These are phyloP conservation scores for Calvadosia cruxmelitensis DNA, from an alignment of 30 jellyfish, hydroid and myxozoan genomes.

Conservation along the genomic window DNA sequence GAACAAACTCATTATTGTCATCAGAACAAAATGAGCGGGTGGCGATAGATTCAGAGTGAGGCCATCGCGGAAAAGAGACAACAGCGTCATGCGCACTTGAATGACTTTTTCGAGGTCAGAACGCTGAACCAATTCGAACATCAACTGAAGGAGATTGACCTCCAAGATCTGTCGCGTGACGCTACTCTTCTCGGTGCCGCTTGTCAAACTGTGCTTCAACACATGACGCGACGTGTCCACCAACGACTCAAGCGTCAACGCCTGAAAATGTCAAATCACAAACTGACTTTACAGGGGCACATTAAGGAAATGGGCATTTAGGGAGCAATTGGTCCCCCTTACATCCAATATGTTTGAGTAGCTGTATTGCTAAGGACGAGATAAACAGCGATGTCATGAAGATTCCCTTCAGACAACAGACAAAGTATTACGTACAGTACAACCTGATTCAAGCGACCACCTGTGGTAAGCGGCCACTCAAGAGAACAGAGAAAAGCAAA, in stretches of 20 bases:
- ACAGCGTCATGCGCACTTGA: constrained; percentile 38
- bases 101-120: constrained; percentile 38
- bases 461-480: not conserved
- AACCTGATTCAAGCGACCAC: not conserved
- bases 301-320: no score
- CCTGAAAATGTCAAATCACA: no score
- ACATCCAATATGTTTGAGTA: no score
- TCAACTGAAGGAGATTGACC: constrained; percentile 61
- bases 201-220: constrained; percentile 55
- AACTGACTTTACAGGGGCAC: no score
- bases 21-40: constrained; percentile 63
- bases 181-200: constrained; percentile 34
- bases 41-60: constrained; percentile 47
- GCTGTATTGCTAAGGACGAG: no score
- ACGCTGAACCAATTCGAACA: constrained; percentile 36
- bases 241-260: constrained; percentile 50
- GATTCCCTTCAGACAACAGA: no score
- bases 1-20: constrained; percentile 33
- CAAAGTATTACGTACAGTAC: not conserved
- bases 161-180: constrained; percentile 47
- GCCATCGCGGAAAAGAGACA: constrained; percentile 60
- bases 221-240: constrained; percentile 56
- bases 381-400: no score
- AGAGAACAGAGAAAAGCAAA: not conserved
- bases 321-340: no score